Evolutionary conservation across 2,888 invertebrate species (phyloP).

Genomic region (Drosophila pegasa): DNA sequence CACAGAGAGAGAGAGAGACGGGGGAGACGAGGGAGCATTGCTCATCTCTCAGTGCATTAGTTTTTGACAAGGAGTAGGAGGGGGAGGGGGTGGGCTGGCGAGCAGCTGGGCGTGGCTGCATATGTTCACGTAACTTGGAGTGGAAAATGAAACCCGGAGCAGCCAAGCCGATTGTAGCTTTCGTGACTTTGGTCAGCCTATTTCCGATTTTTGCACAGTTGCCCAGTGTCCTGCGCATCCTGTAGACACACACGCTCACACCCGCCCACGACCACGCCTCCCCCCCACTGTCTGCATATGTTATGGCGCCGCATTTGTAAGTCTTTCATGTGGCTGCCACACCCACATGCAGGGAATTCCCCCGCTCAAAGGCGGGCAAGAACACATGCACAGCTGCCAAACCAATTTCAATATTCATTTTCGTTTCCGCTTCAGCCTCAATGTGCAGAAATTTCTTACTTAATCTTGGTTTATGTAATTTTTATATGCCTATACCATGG

Average conservation of each 20-base stretch:
- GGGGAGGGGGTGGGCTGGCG: too few relatives aligned
- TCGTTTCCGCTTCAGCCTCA: slow-evolving; percentile 59
- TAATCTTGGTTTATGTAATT: slow-evolving; percentile 69
- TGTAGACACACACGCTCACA: too few relatives aligned
- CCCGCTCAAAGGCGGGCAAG: background rate
- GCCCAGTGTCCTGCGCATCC: slow-evolving; percentile 1
- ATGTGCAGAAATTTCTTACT: slow-evolving; percentile 59
- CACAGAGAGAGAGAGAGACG: slow-evolving; percentile 4
- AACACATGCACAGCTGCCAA: slow-evolving; percentile 65
- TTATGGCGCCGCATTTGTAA: slow-evolving; percentile 55
- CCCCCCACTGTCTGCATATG: too few relatives aligned
- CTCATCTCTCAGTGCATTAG: slow-evolving; percentile 34
- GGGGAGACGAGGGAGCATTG: slow-evolving; percentile 3
- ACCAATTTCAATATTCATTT: slow-evolving; percentile 80
- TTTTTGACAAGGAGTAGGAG: too few relatives aligned
- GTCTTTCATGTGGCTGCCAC: slow-evolving; percentile 55
- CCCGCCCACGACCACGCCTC: too few relatives aligned
- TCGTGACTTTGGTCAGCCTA: slow-evolving; percentile 50
- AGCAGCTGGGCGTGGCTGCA: slow-evolving; percentile 27
- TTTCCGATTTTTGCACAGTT: slow-evolving; percentile 27
- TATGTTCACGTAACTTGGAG: slow-evolving; percentile 20
- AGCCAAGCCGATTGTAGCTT: slow-evolving; percentile 14
- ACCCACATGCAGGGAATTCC: slow-evolving; percentile 3
- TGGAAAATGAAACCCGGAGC: slow-evolving; percentile 9
- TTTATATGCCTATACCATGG: slow-evolving; percentile 56